These are phyloP conservation scores for Lumbricus terrestris DNA, from an alignment of 2,888 invertebrate species.

Conservation along the genomic window DNA sequence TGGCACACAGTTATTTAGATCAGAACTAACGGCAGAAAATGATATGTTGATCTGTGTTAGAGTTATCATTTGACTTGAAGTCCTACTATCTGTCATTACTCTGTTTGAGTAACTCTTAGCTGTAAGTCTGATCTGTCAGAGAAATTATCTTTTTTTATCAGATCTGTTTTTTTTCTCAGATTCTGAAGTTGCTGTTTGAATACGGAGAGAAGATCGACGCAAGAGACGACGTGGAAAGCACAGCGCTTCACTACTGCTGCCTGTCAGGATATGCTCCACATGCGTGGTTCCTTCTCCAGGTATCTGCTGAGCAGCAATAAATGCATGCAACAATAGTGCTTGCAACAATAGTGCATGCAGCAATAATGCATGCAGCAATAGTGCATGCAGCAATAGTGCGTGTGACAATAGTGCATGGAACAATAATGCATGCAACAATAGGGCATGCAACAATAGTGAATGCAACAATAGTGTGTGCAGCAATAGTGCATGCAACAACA, in stretches of 20 bases:
- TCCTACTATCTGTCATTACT: too few species aligned
- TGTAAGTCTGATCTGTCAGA: background rate
- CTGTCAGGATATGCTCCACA: conserved; percentile 43
- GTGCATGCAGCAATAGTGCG: too few species aligned
- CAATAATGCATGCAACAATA: too few species aligned
- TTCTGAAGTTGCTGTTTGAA: conserved; percentile 43
- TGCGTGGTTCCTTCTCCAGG: conserved; percentile 46
- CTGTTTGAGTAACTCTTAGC: background rate
- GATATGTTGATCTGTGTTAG: too few species aligned
- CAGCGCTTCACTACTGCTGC: conserved; percentile 50
- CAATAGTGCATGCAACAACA: too few species aligned
- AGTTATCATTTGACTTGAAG: too few species aligned
- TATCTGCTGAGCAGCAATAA: conserved; percentile 23
- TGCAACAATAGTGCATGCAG: too few species aligned
- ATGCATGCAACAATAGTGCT: background rate
- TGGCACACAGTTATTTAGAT: too few species aligned
- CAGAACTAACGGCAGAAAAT: too few species aligned
- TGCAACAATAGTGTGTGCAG: too few species aligned
- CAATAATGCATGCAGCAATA: background rate
- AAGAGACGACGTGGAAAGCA: conserved; percentile 49
- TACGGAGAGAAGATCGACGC: conserved; percentile 45
- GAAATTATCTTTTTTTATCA: background rate
- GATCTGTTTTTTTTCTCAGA: conserved; percentile 36
- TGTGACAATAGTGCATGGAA: too few species aligned
- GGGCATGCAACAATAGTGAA: too few species aligned